These are phyloP conservation scores for Orchestia grillus DNA, from an alignment of 1,140 invertebrate species.

Conservation along the genomic window DNA sequence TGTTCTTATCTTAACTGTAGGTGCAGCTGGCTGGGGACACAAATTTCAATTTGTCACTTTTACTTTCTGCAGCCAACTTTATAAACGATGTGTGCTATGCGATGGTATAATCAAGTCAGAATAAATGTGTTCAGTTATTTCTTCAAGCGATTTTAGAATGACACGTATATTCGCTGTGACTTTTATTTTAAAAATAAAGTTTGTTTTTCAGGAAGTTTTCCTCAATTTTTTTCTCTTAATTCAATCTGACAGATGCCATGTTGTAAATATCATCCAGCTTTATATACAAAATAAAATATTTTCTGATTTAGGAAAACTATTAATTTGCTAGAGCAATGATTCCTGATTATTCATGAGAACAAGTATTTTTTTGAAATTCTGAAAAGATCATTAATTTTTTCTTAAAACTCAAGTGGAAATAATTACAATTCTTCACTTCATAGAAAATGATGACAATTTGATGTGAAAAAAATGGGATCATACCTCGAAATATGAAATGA, in stretches of 20 bases:
- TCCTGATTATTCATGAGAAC: no score
- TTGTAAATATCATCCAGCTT: not conserved
- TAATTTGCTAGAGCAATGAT: no score
- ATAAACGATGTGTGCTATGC: not conserved
- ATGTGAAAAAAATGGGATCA: no score
- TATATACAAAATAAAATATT: not conserved
- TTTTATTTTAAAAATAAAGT: not conserved
- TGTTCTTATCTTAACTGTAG: not conserved
- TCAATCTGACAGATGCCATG: not conserved
- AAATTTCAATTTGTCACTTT: not conserved
- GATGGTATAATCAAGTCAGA: not conserved
- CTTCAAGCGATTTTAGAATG: not conserved
- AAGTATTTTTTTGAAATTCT: no score
- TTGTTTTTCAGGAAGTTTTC: not conserved
- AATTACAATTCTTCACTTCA: no score
- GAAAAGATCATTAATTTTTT: no score
- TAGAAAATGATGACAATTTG: no score
- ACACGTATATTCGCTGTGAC: not conserved
- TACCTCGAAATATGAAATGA: no score
- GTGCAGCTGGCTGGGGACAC: not conserved
- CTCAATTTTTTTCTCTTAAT: not conserved
- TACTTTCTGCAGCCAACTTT: not conserved
- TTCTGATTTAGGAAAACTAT: not conserved
- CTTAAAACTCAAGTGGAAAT: no score
- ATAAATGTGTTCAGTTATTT: not conserved